Base-by-base conservation (phyloP, 2,888 invertebrate species). In the Electrophaes corylata region DNA sequence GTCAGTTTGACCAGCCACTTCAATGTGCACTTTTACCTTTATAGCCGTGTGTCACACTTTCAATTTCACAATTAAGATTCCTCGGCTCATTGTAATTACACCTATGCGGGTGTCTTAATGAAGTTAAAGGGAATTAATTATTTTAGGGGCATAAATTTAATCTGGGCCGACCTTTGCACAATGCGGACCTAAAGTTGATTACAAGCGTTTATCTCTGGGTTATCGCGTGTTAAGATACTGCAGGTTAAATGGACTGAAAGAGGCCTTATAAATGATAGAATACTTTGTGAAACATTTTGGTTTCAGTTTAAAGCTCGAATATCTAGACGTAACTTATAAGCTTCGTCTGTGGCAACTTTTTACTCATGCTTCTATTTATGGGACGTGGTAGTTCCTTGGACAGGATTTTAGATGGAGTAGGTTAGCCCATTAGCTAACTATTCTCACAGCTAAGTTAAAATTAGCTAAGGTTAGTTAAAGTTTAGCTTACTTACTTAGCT, bases 91-190 rank as follows among this genome's bases (percentile, higher is more conserved):
- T 88, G 88, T 91, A 91, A 91, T 91, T 91, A 91, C 90, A 91
- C 91, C 86, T 91, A 91, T 91, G 90, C 91, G 91, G 91, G 91
- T 84, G 81, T 85, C 87, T 88, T 90, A 90, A 91, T 91, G 91
- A 91, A 91, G 86, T 90, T 90, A 89, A 91, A 86, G 90, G 87
- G 88, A 91, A 90, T 90, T 90, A 87, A 91, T 90, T 90, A 91
- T 91, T 89, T 86, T 83, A 86, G 88, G 86, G 78, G 83, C 78
- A 88, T 88, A 88, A 88, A 89, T 89, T 89, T 88, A 88, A 89
- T 86, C 86, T 83, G 78, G 81, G 73, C 80, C 84, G 79, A 86
- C 86, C 85, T 87, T 84, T 78, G 82, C 71, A 80, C 77, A 81
- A 81, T 78, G 73, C 78, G 69, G 73, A 75, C 79, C 76, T 74